phyloP scores from a whole-genome alignment of 2,113 vertebrate species.

The Sinocyclocheilus maitianheensis region DNA sequence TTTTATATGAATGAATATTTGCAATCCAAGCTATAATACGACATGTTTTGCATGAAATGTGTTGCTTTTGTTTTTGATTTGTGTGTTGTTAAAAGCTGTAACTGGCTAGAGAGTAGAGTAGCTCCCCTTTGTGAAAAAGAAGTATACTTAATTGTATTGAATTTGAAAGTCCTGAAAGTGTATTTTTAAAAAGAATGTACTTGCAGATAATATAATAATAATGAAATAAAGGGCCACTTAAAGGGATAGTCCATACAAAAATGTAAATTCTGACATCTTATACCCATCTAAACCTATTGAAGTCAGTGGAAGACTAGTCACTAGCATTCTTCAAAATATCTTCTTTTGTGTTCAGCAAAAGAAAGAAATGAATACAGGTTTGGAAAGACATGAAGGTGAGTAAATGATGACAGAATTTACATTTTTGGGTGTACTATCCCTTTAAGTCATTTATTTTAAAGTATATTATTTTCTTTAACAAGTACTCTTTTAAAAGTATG shows the following conservation, averaged over 20 bases:
- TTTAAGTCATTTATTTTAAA: neutral
- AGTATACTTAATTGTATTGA: neutral
- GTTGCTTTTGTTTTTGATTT: slow-evolving; percentile 2
- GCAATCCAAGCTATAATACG: neutral
- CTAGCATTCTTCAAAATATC: neutral
- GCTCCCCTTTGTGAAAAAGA: neutral
- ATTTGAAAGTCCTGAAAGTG: neutral
- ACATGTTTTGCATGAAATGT: slow-evolving; percentile 2
- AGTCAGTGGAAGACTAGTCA: neutral
- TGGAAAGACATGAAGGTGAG: no score
- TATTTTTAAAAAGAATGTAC: neutral
- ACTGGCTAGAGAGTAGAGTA: neutral
- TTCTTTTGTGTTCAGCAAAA: neutral
- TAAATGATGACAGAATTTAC: neutral
- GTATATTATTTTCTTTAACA: neutral
- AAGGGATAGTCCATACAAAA: neutral
- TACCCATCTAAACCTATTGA: neutral
- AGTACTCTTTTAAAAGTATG: neutral
- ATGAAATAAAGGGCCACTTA: neutral
- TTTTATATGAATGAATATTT: slow-evolving; percentile 30
- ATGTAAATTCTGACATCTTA: no score
- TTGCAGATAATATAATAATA: neutral
- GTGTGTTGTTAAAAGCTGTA: neutral
- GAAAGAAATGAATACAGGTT: no score
- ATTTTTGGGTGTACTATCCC: neutral